Conservation (phyloP, 2,888 invertebrate genomes). For the Allolobophora icterica region DNA sequence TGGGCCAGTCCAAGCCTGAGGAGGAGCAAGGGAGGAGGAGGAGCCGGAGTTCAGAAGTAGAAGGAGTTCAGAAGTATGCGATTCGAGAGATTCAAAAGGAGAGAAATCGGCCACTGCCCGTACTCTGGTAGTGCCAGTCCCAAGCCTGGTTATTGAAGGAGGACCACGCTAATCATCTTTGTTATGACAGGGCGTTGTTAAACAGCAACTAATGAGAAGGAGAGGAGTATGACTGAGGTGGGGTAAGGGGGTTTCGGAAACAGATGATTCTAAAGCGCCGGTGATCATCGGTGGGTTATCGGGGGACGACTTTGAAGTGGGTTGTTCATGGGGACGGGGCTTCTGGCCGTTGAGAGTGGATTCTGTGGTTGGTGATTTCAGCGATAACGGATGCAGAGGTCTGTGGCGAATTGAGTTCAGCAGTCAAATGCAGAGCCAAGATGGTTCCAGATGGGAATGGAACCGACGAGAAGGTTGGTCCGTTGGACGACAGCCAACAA, state of each 20-base stretch:
- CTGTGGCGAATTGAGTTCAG: background rate
- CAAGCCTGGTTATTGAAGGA: too few relatives aligned
- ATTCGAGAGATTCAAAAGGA: too few relatives aligned
- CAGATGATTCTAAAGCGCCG: background rate
- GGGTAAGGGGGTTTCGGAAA: too few relatives aligned
- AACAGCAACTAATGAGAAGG: too few relatives aligned
- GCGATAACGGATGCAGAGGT: background rate
- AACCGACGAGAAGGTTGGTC: background rate
- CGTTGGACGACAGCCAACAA: background rate
- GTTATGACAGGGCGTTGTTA: too few relatives aligned
- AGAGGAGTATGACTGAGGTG: too few relatives aligned
- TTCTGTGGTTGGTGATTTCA: background rate
- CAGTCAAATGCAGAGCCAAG: background rate
- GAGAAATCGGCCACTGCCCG: background rate
- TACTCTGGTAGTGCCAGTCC: too few relatives aligned
- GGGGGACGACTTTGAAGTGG: background rate
- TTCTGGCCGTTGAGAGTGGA: background rate
- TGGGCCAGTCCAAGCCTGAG: too few relatives aligned
- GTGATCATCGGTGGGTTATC: background rate
- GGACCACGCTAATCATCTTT: too few relatives aligned
- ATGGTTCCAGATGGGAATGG: constrained; percentile 3
- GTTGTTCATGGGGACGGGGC: background rate
- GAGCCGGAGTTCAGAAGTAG: background rate
- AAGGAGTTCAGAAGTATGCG: too few relatives aligned
- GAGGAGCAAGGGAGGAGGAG: background rate